These are phyloP conservation scores for Sinohyriopsis cumingii DNA, from an alignment of 2,888 invertebrate species.

Conservation along the genomic window DNA sequence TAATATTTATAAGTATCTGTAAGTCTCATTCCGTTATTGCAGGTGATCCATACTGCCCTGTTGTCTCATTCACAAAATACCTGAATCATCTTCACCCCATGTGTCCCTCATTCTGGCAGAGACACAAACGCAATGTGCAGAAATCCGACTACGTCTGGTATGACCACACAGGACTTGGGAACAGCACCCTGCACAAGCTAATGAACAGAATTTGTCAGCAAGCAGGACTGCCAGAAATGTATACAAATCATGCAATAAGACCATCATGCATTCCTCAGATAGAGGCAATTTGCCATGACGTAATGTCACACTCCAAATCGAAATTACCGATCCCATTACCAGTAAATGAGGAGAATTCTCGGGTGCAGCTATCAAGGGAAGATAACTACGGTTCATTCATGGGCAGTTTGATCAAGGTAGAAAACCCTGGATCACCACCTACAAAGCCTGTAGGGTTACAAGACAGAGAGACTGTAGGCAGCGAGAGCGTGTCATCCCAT, in stretches of 20 bases:
- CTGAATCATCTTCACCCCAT: constrained; percentile 64
- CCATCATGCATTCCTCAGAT: constrained; percentile 61
- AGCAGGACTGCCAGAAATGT: constrained; percentile 57
- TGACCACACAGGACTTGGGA: constrained; percentile 61
- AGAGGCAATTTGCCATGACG: constrained; percentile 50
- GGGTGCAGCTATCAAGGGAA: too few species aligned
- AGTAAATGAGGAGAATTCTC: too few species aligned
- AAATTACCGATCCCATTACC: too few species aligned
- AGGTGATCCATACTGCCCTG: constrained; percentile 62
- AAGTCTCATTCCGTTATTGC: constrained; percentile 9
- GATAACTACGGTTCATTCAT: too few species aligned
- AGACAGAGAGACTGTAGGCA: too few species aligned
- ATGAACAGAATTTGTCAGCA: constrained; percentile 49
- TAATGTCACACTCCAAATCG: constrained; percentile 9
- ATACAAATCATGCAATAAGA: constrained; percentile 61
- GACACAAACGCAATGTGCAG: constrained; percentile 56
- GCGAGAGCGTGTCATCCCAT: too few species aligned
- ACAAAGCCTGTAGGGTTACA: too few species aligned
- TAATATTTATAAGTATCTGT: too few species aligned
- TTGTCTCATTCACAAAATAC: constrained; percentile 58
- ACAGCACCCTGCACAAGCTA: constrained; percentile 59
- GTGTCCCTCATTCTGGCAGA: constrained; percentile 64
- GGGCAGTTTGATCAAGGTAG: too few species aligned
- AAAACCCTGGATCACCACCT: too few species aligned
- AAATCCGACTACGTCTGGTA: constrained; percentile 61